phyloP scores from a whole-genome alignment of 1,140 invertebrate species.

The Drosophila kurseongensis region DNA sequence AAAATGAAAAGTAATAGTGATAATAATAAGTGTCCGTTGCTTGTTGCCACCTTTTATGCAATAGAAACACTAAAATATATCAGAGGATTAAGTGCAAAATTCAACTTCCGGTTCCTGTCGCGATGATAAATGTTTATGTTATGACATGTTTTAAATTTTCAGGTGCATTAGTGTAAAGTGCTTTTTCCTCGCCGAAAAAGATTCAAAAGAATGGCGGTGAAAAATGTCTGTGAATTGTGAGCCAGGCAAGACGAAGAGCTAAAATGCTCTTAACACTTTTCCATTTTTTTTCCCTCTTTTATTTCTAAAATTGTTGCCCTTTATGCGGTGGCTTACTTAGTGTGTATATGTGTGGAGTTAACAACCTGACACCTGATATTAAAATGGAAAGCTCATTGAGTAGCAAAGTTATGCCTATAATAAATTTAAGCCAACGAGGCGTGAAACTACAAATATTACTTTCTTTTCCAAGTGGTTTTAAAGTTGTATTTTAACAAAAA shows the following conservation, averaged over 20 bases:
- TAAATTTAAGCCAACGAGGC: background rate
- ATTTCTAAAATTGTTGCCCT: slow-evolving; percentile 8
- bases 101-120: slow-evolving; percentile 45
- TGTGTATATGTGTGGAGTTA: slow-evolving; percentile 16
- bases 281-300: slow-evolving; percentile 37
- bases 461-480: too few relatives aligned
- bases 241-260: slow-evolving; percentile 55
- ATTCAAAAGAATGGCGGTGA: slow-evolving; percentile 56
- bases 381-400: slow-evolving; percentile 11
- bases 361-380: slow-evolving; percentile 42
- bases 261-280: slow-evolving; percentile 82
- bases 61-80: slow-evolving; percentile 19
- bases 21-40: too few relatives aligned
- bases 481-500: too few relatives aligned
- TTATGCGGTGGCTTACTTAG: slow-evolving; percentile 9
- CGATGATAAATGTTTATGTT: slow-evolving; percentile 80
- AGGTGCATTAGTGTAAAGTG: slow-evolving; percentile 83
- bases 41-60: background rate
- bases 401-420: background rate
- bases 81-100: slow-evolving; percentile 41
- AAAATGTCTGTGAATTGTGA: slow-evolving; percentile 61
- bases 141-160: slow-evolving; percentile 82
- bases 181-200: slow-evolving; percentile 68
- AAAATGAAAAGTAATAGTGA: too few relatives aligned
- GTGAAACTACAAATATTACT: background rate